phyloP scores from a whole-genome alignment of 2,888 invertebrate genomes.

The Chouioia cunea region DNA sequence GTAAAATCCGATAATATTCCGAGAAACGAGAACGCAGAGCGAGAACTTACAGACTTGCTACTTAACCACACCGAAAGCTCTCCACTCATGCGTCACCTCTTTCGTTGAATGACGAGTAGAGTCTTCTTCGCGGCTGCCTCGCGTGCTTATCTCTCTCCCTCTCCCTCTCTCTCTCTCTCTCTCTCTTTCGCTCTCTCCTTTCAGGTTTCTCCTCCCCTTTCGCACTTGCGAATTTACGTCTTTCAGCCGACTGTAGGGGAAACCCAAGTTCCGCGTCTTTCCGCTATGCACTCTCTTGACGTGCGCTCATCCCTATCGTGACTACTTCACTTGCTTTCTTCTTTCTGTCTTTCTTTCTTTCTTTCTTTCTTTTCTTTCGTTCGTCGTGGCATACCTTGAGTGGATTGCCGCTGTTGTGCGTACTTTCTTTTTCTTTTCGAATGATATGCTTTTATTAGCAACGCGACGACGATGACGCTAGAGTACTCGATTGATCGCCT shows the following conservation, averaged over 20 bases:
- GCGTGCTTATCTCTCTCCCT: conserved; percentile 22
- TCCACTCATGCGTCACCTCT: conserved; percentile 5
- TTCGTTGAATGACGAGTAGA: conserved; percentile 25
- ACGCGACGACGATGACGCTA: no score
- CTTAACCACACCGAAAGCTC: conserved; percentile 29
- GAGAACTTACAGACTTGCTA: conserved; percentile 2
- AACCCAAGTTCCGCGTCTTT: conserved; percentile 38
- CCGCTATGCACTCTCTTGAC: conserved; percentile 48
- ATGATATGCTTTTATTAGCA: no score
- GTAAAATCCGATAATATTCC: conserved; percentile 18
- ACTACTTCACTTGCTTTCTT: conserved; percentile 35
- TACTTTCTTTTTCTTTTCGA: no score
- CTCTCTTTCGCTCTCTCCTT: conserved; percentile 26
- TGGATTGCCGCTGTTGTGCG: background rate
- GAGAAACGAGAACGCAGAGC: conserved; percentile 17
- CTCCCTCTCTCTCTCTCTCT: conserved; percentile 50
- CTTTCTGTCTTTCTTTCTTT: conserved; percentile 47
- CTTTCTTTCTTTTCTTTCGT: conserved; percentile 14
- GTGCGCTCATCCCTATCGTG: conserved; percentile 29
- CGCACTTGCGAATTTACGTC: conserved; percentile 52
- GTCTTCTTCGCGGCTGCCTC: conserved; percentile 17
- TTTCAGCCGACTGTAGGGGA: conserved; percentile 44
- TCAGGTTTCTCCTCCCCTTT: no score
- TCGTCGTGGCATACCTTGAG: background rate
- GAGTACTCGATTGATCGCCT: no score